Evolutionary conservation across 2,113 vertebrate species (phyloP), one percentile per base, ranked within the genome.

Genomic region (Otus sunia): DNA sequence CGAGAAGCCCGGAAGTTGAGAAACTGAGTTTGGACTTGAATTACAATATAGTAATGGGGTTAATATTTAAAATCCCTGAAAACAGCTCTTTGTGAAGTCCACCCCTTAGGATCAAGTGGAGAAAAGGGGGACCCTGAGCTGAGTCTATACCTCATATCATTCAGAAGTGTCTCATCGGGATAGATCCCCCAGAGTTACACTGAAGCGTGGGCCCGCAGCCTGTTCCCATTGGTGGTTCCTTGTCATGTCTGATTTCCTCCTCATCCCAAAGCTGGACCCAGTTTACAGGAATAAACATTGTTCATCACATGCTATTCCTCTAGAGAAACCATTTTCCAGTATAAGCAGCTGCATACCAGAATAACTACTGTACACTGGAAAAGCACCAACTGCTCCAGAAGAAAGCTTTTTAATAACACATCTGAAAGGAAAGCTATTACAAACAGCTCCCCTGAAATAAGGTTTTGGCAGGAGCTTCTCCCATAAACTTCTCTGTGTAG

Each of bases 381-480:
- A 87, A 85, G 32, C 18, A 91, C 49, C 37, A 59, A 11, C 68
- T 81, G 30, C 47, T 94, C 53, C 73, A 89, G 68, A 91, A 92
- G 43, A 89, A 81, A 91, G 32, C 15, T 71, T 77, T 89, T 91
- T 92, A 96, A 74, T 77, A 96, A 86, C 55, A 71, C 17, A 50
- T 89, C 37, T 91, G 68, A 95, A 91, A 67, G n/a, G 59, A 86
- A 86, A 78, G 29, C n/a, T 74, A 43, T 89, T 92, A 67, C 27
- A 92, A 92, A 89, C 29, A 95, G 56, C 9, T 71, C 30, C 88
- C 62, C 52, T 82, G 56, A 83, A 96, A 71, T 0, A 59, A 2
- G 15, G 15, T 77, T 95, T 92, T 92, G 75, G 71, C 78, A 88
- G 49, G n/a, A 78, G 3, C 11, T 86, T 67, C 47, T 80, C 26